Base-by-base conservation (phyloP, 2,113 vertebrate species). In the Anoplopoma fimbria region DNA sequence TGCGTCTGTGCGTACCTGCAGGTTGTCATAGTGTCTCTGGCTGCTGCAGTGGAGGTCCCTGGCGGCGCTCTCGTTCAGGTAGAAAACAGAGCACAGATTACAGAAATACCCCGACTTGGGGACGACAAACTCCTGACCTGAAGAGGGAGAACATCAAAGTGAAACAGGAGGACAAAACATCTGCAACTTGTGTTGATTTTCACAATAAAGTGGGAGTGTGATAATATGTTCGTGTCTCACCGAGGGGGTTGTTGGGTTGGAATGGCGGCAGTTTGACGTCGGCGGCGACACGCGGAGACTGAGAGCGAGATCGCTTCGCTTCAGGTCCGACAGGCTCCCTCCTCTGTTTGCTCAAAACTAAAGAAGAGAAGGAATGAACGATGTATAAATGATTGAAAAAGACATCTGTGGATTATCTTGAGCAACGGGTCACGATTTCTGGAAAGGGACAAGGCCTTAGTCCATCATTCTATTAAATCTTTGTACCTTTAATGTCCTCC, bases 41-140 rank as follows among this genome's bases (percentile, higher is more conserved):
- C 89, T 90, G 84, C 90, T 83, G 87, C 93, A 93, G 90, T 93
- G 93, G 0, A 31, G 0, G 0, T 80, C 73, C 45, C 71, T 90
- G 42, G 93, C 90, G 0, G 72, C 65, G 31, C 2, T 77, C 82
- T 93, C 87, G 0, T 47, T 85, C 60, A 85, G 34, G 87, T 89
- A 93, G 80, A 92, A 93, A 10, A 86, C 13, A 0, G 77, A 84
- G 84, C 95, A 96, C 2, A 96, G 88, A 10, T 93, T 91, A 76
- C 95, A 96, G 92, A 92, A 95, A 77, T 79, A 96, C 0, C 95
- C 95, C 0, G 90, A 91, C 78, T 92, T 95, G 0, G 91, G 94
- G 8, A 95, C 89, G 19, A 96, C 91, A 38, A 95, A 95, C 68
- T 96, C 93, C 71, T 86, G 74, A 68, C 95, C 95, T 96, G 85